Base-by-base conservation (phyloP, 2,113 vertebrate species). In the Oplegnathus fasciatus region DNA sequence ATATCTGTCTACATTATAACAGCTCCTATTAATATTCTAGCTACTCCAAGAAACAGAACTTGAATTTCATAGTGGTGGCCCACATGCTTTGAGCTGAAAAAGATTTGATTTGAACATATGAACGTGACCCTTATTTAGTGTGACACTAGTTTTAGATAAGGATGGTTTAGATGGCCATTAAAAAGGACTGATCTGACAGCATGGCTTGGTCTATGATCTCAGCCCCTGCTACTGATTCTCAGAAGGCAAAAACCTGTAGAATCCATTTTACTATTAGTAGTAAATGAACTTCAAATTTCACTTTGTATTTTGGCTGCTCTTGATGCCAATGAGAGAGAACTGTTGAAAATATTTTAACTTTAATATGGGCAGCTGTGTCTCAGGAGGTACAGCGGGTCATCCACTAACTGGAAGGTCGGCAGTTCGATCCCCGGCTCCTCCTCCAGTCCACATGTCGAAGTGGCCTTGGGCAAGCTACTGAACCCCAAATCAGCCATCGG, bases 161-260 rank as follows among this genome's bases (percentile, higher is more conserved):
- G 44, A 55, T 44, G 68, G 54, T 66, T 83, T 82, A 46, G 52
- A 54, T 32, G 55, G 61, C 70, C 46, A 61, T 75, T 54, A 62
- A 75, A 80, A 82, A 71, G 10, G 61, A 85, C 62, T 44, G 50
- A 88, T 80, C 68, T 80, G 64, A 86, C 74, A 55, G 42, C 4
- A 18, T 28, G 37, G 28, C 57, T 26, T 22, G 66, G 37, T 37
- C 34, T 62, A 44, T 52, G 74, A 85, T 58, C 60, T 44, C 11
- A 62, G 26, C 55, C 40, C 73, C n/a, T n/a, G 32, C 46, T 72
- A 17, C 73, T 86, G 48, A 74, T 82, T 64, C 60, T 48, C 24
- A 0, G 40, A 75, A 30, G 20, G 20, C 17, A 73, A 42, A 73
- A 73, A 82, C 20, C 55, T 62, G 52, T 67, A 24, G 57, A 78